These are phyloP conservation scores for Halcyon leucocephala DNA, from an alignment of 2,797 vertebrate genomes.

Conservation along the genomic window DNA sequence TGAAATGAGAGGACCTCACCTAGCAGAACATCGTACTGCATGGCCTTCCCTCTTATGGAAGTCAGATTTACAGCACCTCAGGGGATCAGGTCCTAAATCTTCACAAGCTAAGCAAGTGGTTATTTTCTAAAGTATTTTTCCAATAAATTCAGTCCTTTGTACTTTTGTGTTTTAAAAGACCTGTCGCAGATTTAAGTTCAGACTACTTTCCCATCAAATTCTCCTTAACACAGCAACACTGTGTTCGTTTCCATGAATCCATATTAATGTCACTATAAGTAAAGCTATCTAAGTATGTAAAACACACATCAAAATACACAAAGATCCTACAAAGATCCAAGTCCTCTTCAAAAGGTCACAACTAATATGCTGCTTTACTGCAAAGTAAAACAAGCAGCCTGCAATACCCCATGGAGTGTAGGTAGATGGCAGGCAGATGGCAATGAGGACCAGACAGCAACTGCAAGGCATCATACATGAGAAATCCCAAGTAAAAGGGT, in stretches of 20 bases:
- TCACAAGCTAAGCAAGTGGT: not conserved
- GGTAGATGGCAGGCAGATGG: not conserved
- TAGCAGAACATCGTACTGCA: not conserved
- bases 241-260: not conserved
- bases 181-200: not conserved
- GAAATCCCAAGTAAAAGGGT: not conserved
- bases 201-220: not conserved
- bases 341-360: not conserved
- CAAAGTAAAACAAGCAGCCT: not conserved
- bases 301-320: not conserved
- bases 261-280: not conserved
- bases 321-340: not conserved
- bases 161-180: not conserved
- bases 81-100: not conserved
- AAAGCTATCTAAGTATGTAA: not conserved
- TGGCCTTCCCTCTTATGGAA: not conserved
- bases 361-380: not conserved
- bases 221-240: slow-evolving; percentile 12
- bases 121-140: not conserved
- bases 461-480: not conserved
- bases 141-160: not conserved
- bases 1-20: not conserved
- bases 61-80: not conserved
- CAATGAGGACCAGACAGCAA: not conserved
- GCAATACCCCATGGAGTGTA: not conserved